Percentiles rank a stretch among this genome's conserved stretches.
These are phyloP conservation scores for Glareola pratincola DNA, from an alignment of 2,113 vertebrate genomes.

Conservation along the genomic window DNA sequence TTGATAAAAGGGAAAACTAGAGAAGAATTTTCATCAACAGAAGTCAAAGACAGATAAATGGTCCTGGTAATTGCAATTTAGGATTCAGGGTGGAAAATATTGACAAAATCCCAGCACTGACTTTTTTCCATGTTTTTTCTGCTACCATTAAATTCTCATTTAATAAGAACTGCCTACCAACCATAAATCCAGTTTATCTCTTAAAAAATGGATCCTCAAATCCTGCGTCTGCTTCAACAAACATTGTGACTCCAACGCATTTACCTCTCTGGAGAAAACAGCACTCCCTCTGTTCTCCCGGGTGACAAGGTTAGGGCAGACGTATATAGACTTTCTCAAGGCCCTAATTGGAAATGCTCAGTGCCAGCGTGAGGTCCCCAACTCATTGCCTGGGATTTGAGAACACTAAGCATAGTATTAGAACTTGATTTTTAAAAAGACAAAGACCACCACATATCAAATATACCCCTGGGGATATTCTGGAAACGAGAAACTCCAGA, in stretches of 20 bases:
- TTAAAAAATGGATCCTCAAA: background rate
- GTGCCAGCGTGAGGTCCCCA: background rate
- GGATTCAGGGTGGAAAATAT: background rate
- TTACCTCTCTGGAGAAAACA: background rate
- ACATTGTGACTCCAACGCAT: background rate
- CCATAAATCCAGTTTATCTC: background rate
- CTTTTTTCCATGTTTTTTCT: background rate
- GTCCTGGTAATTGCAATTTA: background rate
- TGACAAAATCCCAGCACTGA: background rate
- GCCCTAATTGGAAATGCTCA: background rate
- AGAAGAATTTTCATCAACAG: background rate
- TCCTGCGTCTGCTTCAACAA: background rate
- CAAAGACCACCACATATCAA: background rate
- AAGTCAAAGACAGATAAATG: background rate
- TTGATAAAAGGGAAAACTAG: background rate
- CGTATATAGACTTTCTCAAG: background rate
- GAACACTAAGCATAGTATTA: background rate
- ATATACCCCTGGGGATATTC: background rate
- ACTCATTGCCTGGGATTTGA: background rate
- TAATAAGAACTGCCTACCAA: background rate
- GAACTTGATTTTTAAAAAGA: constrained; percentile 12
- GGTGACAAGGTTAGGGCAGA: background rate
- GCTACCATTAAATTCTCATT: background rate
- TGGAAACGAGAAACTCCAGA: constrained; percentile 37
- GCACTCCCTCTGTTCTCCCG: background rate